A percentile compares a stretch with the other conserved stretches of the same genome.
Evolutionary conservation across 1,140 invertebrate genomes (phyloP).

Genomic region (Anastrepha obliqua): DNA sequence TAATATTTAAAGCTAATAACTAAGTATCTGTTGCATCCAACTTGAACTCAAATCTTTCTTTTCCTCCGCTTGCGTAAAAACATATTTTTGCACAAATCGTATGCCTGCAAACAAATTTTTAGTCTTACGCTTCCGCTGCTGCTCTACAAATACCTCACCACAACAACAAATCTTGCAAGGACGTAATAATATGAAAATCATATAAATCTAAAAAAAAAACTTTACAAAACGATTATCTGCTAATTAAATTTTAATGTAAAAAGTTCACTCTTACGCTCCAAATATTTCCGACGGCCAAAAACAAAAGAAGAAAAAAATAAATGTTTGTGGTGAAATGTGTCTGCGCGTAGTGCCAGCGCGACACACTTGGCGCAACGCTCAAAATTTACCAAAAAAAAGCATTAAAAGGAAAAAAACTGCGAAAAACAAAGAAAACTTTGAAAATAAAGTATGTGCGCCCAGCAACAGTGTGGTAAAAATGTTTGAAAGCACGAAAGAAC

Average conservation of each 20-base stretch:
- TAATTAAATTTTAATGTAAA: constrained; percentile 55
- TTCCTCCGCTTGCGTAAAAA: no score
- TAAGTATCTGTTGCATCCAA: no score
- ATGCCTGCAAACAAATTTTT: no score
- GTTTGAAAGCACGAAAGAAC: background rate
- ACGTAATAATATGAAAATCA: constrained; percentile 7
- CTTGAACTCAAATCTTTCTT: no score
- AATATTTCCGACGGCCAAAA: constrained; percentile 26
- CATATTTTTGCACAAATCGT: no score
- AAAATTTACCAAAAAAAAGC: background rate
- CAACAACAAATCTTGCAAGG: background rate
- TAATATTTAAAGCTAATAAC: no score
- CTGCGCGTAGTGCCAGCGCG: background rate
- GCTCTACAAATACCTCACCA: background rate
- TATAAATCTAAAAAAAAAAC: constrained; percentile 29
- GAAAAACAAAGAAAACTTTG: background rate
- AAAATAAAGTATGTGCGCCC: background rate
- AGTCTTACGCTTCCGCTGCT: background rate
- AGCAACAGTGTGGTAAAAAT: constrained; percentile 13
- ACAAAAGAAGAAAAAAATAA: background rate
- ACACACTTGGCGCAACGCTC: constrained; percentile 34
- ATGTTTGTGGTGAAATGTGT: background rate
- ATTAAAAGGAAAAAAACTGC: background rate
- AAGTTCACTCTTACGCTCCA: constrained; percentile 9
- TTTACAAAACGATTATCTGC: constrained; percentile 46